Evolutionary conservation across 2,113 vertebrate genomes (phyloP), one percentile per base, ranked within the genome.

Genomic region (Plecturocebus donacophilus): DNA sequence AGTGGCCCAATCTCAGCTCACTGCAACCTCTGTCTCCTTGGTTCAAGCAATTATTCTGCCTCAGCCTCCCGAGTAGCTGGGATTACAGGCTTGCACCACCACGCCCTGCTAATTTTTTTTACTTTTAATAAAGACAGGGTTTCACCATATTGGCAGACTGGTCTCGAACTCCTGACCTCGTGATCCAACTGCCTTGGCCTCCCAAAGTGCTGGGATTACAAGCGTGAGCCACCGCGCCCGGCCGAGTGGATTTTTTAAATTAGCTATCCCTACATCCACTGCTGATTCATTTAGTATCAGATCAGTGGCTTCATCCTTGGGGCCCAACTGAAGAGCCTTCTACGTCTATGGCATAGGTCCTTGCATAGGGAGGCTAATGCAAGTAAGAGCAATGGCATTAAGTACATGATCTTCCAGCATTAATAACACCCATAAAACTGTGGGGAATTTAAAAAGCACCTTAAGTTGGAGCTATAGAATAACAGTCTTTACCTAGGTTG

Each of bases 371-470:
- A 94, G n/a, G 71, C 3, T 11, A 75, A 58, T 2, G 2, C 3
- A 32, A 70, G 16, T 47, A 79, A 87, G 13, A 95, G 21, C 96
- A 96, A 52, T 13, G 83, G 30, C 45, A 66, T 66, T 71, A 93
- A 92, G 87, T 49, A 82, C 58, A 21, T 17, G 56, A 80, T 30
- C 91, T 75, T 70, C 87, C 93, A 92, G 91, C 40, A 89, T 45
- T 77, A 94, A 32, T 35, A 91, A 75, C 11, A 94, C 42, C 83
- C 75, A 92, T 70, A 96, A 87, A 94, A 84, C 20, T 54, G 52
- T 35, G 83, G 42, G 25, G 52, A 96, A 87, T 92, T 97, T 81
- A 95, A 89, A 98, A 96, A 94, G 94, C 87, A 97, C 96, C 91
- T 95, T 52, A 80, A 90, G 27, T 2, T 92, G 87, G 81, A 97